Evolutionary conservation across 2,797 vertebrate genomes (phyloP).

Genomic region (Lindbergichthys nudifrons): DNA sequence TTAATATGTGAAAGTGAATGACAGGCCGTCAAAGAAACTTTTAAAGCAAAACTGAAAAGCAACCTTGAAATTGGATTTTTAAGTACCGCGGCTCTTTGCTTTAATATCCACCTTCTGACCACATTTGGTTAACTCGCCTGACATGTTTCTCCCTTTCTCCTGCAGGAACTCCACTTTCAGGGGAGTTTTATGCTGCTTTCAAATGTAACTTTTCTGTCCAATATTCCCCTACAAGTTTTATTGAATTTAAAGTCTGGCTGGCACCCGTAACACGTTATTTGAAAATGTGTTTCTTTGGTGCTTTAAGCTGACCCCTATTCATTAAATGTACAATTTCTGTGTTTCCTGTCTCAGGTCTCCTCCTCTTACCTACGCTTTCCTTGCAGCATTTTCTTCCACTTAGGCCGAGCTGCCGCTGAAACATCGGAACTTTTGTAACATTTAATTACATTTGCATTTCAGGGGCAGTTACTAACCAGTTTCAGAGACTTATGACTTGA

Average conservation of each 20-base stretch:
- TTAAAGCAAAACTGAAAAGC: background rate
- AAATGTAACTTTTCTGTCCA: slow-evolving; percentile 58
- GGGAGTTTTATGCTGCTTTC: slow-evolving; percentile 36
- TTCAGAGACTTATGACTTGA: slow-evolving; percentile 46
- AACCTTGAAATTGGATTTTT: slow-evolving; percentile 1
- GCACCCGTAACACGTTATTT: slow-evolving; percentile 42
- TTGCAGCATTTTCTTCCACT: slow-evolving; percentile 62
- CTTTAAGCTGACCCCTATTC: slow-evolving; percentile 42
- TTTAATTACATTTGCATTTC: slow-evolving; percentile 68
- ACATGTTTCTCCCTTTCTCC: slow-evolving; percentile 51
- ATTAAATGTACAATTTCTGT: slow-evolving; percentile 54
- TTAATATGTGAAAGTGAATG: background rate
- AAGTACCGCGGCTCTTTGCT: slow-evolving; percentile 6
- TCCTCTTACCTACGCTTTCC: slow-evolving; percentile 31
- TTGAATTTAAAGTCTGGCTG: slow-evolving; percentile 45
- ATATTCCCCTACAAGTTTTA: slow-evolving; percentile 40
- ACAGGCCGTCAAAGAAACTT: background rate
- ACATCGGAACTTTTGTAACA: slow-evolving; percentile 43
- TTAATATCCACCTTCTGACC: slow-evolving; percentile 26
- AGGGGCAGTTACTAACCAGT: slow-evolving; percentile 53
- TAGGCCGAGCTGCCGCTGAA: slow-evolving; percentile 24
- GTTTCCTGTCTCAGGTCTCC: slow-evolving; percentile 61
- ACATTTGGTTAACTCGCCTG: slow-evolving; percentile 42
- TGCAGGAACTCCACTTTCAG: slow-evolving; percentile 47
- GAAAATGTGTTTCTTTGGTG: slow-evolving; percentile 43